Base-by-base conservation (phyloP, 2,797 vertebrate species). In the Parotocinclus haroldoi region DNA sequence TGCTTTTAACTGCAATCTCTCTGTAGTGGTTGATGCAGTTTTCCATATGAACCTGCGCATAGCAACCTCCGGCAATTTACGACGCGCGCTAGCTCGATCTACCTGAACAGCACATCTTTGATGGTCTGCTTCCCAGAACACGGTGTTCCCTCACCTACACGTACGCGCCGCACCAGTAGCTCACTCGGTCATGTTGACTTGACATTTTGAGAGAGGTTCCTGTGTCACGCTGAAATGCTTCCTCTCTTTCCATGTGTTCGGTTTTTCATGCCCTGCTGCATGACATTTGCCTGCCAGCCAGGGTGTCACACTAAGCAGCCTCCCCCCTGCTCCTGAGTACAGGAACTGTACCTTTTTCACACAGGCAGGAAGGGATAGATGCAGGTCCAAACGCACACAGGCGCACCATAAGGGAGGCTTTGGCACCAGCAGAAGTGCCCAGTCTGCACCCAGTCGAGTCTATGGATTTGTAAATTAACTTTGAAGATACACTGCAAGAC, bases 291-390 rank as follows among this genome's bases (percentile, higher is more conserved):
- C 77, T 70, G 63, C 70, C 76, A 73, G 3, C 55, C 58, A 51
- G 78, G 76, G 65, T 73, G 72, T 78, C 75, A 66, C 77, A 70
- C 68, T 72, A 54, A 76, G 79, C 65, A 64, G 66, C 63, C 59
- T 58, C 69, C 62, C 66, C n/a, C 60, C 27, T 36, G 76, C 63
- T 36, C 65, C 63, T 51, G 69, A 80, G 79, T 78, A 70, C 65
- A 27, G 81, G 74, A 80, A 79, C 60, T 76, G 65, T 71, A 78
- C 71, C 72, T 73, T 82, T 76, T 85, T 79, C 13, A 77, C 58
- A 72, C 16, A 50, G 77, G 74, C 81, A 83, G 48, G 69, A 89
- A 89, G 89, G 87, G 88, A 89, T 85, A 84, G 70, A n/a, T n/a
- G 69, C 37, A 71, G 64, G 74, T 71, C 75, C 76, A 58, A 57